phyloP scores from a whole-genome alignment of 2,113 vertebrate species.

The Mus musculus region GRCm39 chr3:69246001-69246500 shows the following conservation, averaged over 20 bases:
- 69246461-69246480: slow-evolving; percentile 49
- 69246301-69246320: background rate
- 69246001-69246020: background rate
- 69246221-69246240: slow-evolving; percentile 20
- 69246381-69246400: background rate
- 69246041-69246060: slow-evolving; percentile 12
- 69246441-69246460: slow-evolving; percentile 25
- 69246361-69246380: background rate
- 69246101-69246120: background rate
- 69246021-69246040: background rate
- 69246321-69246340: slow-evolving; percentile 25
- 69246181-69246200: background rate
- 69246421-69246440: slow-evolving; percentile 41
- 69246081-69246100: background rate
- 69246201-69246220: background rate
- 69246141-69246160: background rate
- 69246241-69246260: background rate
- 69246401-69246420: slow-evolving; percentile 47
- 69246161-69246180: slow-evolving; percentile 48
- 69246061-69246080: background rate
- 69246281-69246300: background rate
- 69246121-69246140: background rate
- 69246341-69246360: background rate
- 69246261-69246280: background rate
- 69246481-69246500: slow-evolving; percentile 50